These are phyloP conservation scores for Meiosimyza platycephala DNA, from an alignment of 2,888 invertebrate species.

Conservation along the genomic window DNA sequence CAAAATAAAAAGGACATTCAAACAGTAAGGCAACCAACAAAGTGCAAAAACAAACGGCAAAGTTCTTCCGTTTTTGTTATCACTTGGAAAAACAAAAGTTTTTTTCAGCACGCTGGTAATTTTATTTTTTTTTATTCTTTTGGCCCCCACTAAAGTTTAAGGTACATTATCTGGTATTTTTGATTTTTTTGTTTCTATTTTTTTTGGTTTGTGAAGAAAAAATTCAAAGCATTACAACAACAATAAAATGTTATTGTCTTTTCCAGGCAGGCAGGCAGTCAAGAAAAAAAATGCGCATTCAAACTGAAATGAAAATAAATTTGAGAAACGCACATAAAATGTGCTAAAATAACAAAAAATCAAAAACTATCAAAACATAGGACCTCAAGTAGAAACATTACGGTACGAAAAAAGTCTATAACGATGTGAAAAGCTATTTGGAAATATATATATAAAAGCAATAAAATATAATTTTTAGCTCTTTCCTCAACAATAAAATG, in stretches of 20 bases:
- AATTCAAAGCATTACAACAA: no score
- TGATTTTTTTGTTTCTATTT: no score
- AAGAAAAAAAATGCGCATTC: constrained; percentile 20
- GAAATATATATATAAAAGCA: no score
- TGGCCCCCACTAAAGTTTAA: constrained; percentile 18
- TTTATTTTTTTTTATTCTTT: not conserved
- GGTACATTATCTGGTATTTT: constrained; percentile 9
- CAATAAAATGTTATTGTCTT: no score
- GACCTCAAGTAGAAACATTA: no score
- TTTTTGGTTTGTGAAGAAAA: no score
- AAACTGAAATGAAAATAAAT: constrained; percentile 23
- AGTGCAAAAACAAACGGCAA: constrained; percentile 22
- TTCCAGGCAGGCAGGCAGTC: no score
- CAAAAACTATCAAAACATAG: not conserved
- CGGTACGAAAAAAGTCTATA: no score
- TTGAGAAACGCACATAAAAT: constrained; percentile 23
- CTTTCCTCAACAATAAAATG: no score
- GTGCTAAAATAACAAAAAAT: constrained; percentile 8
- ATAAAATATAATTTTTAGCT: no score
- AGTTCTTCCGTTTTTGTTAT: constrained; percentile 31
- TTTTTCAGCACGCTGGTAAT: constrained; percentile 36
- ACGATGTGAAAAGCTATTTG: no score
- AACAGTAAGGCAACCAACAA: not conserved
- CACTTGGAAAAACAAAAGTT: constrained; percentile 41
- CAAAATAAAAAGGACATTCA: constrained; percentile 16